Evolutionary conservation across 2,113 vertebrate species (phyloP).

Genomic region (Guaruba guarouba): DNA sequence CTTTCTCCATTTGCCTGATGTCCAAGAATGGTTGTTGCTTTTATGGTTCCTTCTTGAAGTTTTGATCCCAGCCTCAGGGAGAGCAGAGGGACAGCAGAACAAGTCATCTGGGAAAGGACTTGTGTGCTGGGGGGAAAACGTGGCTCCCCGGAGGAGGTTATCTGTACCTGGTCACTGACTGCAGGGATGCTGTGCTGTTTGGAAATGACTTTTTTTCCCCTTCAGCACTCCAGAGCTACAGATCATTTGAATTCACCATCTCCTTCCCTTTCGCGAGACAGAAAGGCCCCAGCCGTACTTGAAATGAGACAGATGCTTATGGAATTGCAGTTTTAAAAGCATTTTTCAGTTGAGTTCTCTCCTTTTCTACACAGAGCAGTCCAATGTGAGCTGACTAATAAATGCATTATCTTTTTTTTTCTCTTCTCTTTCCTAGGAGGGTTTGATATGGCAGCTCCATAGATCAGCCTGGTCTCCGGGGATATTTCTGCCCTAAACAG

Average conservation of each 20-base stretch:
- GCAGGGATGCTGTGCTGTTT: constrained; percentile 9
- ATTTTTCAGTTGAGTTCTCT: constrained; percentile 68
- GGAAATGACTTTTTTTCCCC: constrained; percentile 25
- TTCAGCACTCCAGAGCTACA: constrained; percentile 42
- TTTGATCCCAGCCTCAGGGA: background rate
- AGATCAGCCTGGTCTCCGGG: constrained; percentile 55
- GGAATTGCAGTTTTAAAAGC: constrained; percentile 63
- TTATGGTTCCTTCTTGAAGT: background rate
- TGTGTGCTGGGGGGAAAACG: background rate
- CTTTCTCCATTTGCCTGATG: background rate
- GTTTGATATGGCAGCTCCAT: constrained; percentile 60
- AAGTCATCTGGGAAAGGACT: background rate
- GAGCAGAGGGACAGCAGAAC: background rate
- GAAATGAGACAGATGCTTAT: constrained; percentile 70
- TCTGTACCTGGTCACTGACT: constrained; percentile 19
- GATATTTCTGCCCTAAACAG: constrained; percentile 64
- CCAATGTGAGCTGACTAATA: constrained; percentile 71
- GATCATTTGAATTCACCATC: constrained; percentile 64
- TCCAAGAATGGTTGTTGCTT: background rate
- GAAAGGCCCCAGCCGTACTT: constrained; percentile 57
- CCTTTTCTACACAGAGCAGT: constrained; percentile 45
- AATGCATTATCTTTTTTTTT: constrained; percentile 56
- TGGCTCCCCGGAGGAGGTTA: background rate
- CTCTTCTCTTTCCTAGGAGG: constrained; percentile 32
- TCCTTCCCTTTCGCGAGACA: constrained; percentile 54